Percentiles rank a stretch among this genome's conserved stretches.
These are phyloP conservation scores for Spatulosminthurus flaviceps DNA, from an alignment of 2,888 invertebrate species.

Conservation along the genomic window DNA sequence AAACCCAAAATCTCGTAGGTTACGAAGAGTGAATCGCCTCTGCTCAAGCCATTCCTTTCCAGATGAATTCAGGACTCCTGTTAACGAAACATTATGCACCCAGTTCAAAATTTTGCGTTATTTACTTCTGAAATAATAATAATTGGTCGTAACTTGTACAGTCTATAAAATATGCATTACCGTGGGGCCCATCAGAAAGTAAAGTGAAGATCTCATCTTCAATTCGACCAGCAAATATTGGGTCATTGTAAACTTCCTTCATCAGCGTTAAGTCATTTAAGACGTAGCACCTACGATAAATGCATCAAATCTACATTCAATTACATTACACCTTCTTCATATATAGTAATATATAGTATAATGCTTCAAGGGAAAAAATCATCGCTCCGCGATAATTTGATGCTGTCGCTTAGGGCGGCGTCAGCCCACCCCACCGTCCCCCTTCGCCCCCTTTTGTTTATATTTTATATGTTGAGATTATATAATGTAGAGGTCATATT, in stretches of 20 bases:
- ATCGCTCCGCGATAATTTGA: too few species aligned
- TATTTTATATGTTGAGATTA: too few species aligned
- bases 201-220: background rate
- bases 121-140: too few species aligned
- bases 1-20: constrained; percentile 54
- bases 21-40: constrained; percentile 32
- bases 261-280: background rate
- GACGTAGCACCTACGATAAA: background rate
- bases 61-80: constrained; percentile 28
- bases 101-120: background rate
- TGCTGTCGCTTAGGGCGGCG: too few species aligned
- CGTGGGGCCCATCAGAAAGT: background rate
- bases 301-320: too few species aligned
- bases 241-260: background rate
- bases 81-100: background rate
- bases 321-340: too few species aligned
- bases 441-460: too few species aligned
- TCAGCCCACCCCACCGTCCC: too few species aligned
- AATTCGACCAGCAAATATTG: background rate
- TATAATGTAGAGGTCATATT: too few species aligned
- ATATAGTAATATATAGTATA: too few species aligned
- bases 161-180: background rate
- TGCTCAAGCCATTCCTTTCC: constrained; percentile 40
- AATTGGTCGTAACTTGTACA: too few species aligned
- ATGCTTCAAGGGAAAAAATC: too few species aligned